phyloP scores from a whole-genome alignment of 2,888 invertebrate genomes.

The Entomobrya multifasciata region DNA sequence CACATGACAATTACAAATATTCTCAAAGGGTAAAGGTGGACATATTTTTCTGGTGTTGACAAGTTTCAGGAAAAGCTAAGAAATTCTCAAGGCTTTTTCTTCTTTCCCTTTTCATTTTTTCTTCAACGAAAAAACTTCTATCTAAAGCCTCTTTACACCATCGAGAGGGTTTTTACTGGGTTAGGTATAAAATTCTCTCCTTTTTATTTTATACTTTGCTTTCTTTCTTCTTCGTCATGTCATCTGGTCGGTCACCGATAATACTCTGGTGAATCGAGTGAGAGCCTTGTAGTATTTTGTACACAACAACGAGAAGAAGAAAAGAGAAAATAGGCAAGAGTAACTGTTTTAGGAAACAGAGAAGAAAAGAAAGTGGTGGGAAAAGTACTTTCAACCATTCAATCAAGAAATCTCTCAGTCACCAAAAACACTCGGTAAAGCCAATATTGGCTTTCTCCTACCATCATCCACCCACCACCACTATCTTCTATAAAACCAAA shows the following conservation, averaged over 20 bases:
- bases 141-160: conserved; percentile 9
- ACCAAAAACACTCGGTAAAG: neutral
- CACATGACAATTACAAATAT: conserved; percentile 70
- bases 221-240: conserved; percentile 18
- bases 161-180: neutral
- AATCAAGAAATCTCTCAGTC: conserved; percentile 57
- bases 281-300: conserved; percentile 26
- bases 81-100: conserved; percentile 34
- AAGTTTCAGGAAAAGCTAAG: conserved; percentile 47
- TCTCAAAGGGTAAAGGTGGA: conserved; percentile 61
- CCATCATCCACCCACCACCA: too few species aligned
- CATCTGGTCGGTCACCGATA: conserved; percentile 56
- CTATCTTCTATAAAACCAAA: neutral
- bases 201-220: conserved; percentile 2
- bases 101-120: conserved; percentile 28
- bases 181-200: neutral
- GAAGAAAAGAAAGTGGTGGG: conserved; percentile 49
- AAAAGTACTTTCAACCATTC: conserved; percentile 63
- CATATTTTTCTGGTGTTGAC: conserved; percentile 64
- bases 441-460: conserved; percentile 60
- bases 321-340: conserved; percentile 16
- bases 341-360: conserved; percentile 60
- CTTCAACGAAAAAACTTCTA: neutral
- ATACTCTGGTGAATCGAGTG: conserved; percentile 23
- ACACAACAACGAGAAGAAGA: conserved; percentile 58